phyloP scores from a whole-genome alignment of 2,888 invertebrate genomes.

The Clitarchus hookeri region DNA sequence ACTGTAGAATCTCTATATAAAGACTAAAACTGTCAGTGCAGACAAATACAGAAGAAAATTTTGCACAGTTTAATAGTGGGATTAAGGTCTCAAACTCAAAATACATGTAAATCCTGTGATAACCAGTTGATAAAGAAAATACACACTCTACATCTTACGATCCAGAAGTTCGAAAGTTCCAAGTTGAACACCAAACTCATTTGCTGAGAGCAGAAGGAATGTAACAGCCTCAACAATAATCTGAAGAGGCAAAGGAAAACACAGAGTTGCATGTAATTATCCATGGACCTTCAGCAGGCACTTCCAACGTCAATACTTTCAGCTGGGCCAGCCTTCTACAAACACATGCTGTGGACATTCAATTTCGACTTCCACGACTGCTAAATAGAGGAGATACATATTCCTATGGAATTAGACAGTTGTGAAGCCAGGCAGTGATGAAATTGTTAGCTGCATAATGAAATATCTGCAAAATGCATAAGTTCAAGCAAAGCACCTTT shows the following conservation, averaged over 20 bases:
- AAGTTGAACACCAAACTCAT: background rate
- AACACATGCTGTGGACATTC: constrained; percentile 9
- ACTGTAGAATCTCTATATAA: too few species aligned
- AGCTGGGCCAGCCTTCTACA: background rate
- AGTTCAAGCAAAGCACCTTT: background rate
- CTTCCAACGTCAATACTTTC: background rate
- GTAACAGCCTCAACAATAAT: too few species aligned
- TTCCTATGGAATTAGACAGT: background rate
- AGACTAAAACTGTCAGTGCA: background rate
- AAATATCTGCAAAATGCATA: background rate
- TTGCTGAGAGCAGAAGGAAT: background rate
- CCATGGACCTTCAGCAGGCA: background rate
- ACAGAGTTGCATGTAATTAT: background rate
- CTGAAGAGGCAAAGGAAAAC: too few species aligned
- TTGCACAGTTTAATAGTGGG: background rate
- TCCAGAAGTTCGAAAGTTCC: background rate
- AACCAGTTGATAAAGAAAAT: background rate
- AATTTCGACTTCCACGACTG: background rate
- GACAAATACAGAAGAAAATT: constrained; percentile 10
- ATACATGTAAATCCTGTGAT: background rate
- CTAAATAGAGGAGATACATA: background rate
- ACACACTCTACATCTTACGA: background rate
- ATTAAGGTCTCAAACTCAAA: background rate
- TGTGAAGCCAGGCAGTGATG: background rate
- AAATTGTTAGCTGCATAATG: background rate